These are phyloP conservation scores for Disparrhopalites patrizii DNA, from an alignment of 2,888 invertebrate species.

Conservation along the genomic window DNA sequence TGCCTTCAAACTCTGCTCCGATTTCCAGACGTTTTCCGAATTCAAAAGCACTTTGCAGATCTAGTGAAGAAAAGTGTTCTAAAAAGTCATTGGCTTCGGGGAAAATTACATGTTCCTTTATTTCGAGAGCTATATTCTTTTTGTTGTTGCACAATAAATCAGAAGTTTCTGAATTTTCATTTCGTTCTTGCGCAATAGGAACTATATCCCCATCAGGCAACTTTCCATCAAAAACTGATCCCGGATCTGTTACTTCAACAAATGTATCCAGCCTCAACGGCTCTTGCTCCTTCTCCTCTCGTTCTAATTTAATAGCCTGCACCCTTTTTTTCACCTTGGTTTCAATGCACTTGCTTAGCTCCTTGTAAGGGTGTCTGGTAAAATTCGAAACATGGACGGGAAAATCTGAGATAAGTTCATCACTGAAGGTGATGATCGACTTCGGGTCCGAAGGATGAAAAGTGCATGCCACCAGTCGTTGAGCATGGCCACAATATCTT, in stretches of 20 bases:
- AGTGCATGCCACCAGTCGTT: constrained; percentile 58
- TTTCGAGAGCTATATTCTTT: no score
- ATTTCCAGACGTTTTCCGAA: no score
- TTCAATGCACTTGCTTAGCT: not conserved
- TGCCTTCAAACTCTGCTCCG: no score
- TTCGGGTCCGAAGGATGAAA: constrained; percentile 65
- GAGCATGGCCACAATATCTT: constrained; percentile 60
- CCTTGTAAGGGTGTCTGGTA: constrained; percentile 34
- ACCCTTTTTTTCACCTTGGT: constrained; percentile 7
- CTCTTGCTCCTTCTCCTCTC: constrained; percentile 13
- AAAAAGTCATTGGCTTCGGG: no score
- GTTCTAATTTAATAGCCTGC: constrained; percentile 9
- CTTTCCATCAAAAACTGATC: not conserved
- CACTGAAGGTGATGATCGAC: constrained; percentile 63
- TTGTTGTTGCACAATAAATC: no score
- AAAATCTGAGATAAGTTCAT: constrained; percentile 55
- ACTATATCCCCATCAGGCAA: not conserved
- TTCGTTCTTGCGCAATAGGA: no score
- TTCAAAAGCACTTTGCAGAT: no score
- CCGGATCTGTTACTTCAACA: not conserved
- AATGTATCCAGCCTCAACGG: constrained; percentile 1
- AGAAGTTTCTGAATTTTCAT: no score
- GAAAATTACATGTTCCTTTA: no score
- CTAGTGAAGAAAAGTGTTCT: no score
- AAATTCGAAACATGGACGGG: constrained; percentile 63